phyloP scores from a whole-genome alignment of 2,888 invertebrate genomes.

The Lumbricus terrestris region DNA sequence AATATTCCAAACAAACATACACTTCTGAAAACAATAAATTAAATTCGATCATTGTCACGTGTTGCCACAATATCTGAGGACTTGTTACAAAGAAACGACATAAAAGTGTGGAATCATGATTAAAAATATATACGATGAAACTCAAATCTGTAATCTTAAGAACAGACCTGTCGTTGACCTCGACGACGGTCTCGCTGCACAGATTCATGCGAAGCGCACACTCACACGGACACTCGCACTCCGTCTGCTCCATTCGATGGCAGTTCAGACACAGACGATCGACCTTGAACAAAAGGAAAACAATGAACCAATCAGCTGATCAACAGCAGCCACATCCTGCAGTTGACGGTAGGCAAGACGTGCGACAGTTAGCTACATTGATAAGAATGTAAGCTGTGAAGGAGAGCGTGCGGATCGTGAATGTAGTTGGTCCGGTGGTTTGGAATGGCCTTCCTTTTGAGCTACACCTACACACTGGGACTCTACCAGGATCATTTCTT shows the following conservation, averaged over 20 bases:
- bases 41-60: not conserved
- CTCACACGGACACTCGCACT: conserved; percentile 93
- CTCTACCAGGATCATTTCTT: no score
- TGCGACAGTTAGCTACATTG: no score
- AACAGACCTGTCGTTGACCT: conserved; percentile 55
- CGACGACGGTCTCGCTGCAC: conserved; percentile 59
- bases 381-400: no score
- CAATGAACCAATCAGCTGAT: not conserved
- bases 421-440: no score
- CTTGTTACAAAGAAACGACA: not conserved
- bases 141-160: not conserved
- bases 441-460: no score
- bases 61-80: not conserved
- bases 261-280: conserved; percentile 87
- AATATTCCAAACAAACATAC: not conserved
- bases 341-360: not conserved
- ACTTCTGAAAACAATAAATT: not conserved
- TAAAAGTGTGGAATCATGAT: not conserved
- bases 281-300: conserved; percentile 59
- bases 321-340: not conserved
- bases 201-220: conserved; percentile 68
- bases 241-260: conserved; percentile 87
- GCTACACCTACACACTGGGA: no score
- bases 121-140: not conserved
- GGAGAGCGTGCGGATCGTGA: no score